Percentiles rank a stretch among this genome's conserved stretches.
These are phyloP conservation scores for Palythoa caribaeorum DNA, from an alignment of 92 coral and sea anemone species.

Conservation along the genomic window DNA sequence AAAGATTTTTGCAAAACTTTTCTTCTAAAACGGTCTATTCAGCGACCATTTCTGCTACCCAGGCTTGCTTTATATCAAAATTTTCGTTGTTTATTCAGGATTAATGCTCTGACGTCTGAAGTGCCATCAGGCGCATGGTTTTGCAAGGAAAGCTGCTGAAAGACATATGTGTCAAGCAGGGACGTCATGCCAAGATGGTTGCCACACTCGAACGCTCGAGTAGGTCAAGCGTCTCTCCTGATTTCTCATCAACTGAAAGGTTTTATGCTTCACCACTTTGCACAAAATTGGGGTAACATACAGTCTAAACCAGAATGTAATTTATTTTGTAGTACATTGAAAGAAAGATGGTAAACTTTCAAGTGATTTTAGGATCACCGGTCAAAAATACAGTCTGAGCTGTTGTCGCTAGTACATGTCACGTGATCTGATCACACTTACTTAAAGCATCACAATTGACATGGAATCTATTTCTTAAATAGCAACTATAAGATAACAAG, in stretches of 20 bases:
- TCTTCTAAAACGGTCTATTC: conserved; percentile 27
- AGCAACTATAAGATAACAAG: no score
- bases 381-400: conserved; percentile 9
- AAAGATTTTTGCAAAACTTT: conserved; percentile 8
- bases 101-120: conserved; percentile 10
- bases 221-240: conserved; percentile 22
- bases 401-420: conserved; percentile 18
- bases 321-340: conserved; percentile 9
- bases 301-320: conserved; percentile 2
- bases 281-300: conserved; percentile 27
- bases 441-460: no score
- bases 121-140: conserved; percentile 5
- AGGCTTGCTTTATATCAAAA: conserved; percentile 17
- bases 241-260: conserved; percentile 27
- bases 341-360: conserved; percentile 14
- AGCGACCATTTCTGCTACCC: conserved; percentile 14
- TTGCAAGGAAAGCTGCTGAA: conserved; percentile 17
- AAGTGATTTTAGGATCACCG: not conserved
- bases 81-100: conserved; percentile 30
- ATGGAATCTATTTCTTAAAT: no score
- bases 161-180: conserved; percentile 6
- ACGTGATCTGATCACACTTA: conserved; percentile 16
- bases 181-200: conserved; percentile 28
- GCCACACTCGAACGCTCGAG: conserved; percentile 19
- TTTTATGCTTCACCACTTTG: conserved; percentile 28